Evolutionary conservation across 1,140 invertebrate genomes (phyloP).

Genomic region (Caligus rogercresseyi): DNA sequence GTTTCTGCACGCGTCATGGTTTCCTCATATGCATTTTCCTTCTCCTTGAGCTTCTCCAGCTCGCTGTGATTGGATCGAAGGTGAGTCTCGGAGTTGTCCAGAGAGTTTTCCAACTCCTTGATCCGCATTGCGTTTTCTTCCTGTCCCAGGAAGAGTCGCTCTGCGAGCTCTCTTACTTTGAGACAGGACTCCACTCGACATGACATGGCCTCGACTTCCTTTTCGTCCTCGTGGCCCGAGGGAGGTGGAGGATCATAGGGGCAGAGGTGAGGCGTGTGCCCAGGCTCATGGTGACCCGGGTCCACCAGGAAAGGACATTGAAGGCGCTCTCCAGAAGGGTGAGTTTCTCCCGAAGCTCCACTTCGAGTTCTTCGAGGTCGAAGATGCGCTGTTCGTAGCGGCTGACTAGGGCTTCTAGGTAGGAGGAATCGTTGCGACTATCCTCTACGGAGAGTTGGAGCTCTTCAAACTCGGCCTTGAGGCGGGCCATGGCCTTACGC

Average conservation of each 20-base stretch:
- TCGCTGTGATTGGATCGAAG: background rate
- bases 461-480: background rate
- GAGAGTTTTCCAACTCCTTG: background rate
- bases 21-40: background rate
- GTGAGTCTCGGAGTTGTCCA: background rate
- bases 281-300: background rate
- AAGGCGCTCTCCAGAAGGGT: constrained; percentile 6
- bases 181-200: background rate
- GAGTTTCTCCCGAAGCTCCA: constrained; percentile 13
- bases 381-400: constrained; percentile 11
- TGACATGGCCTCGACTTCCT: background rate
- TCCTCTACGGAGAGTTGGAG: background rate
- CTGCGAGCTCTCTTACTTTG: background rate
- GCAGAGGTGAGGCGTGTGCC: background rate
- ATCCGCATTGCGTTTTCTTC: background rate
- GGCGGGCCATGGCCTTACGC: background rate
- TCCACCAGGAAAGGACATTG: constrained; percentile 1
- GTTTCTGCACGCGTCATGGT: background rate
- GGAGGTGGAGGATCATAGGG: background rate
- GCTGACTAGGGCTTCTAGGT: constrained; percentile 11
- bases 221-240: background rate
- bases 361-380: constrained; percentile 11
- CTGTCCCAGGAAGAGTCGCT: background rate
- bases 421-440: background rate
- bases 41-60: background rate